Evolutionary conservation across 2,797 vertebrate species (phyloP), one percentile per base, ranked within the genome.

Genomic region (Tenualosa thibaudeaui): DNA sequence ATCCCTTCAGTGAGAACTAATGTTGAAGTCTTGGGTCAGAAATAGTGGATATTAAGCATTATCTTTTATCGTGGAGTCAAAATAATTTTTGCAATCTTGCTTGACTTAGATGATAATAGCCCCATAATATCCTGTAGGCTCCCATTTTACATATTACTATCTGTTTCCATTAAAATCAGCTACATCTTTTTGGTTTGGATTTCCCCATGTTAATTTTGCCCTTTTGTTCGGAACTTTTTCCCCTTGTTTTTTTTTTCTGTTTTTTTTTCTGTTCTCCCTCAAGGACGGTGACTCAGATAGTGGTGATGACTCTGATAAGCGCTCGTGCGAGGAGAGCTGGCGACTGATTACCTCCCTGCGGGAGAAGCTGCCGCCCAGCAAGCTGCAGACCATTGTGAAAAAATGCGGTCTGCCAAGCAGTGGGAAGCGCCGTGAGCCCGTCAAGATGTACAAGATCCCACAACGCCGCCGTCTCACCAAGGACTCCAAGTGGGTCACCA

Each of bases 251-350:
- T 13, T 75, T 78, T 78, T 40, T 95, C 94, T 94, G 94, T 91
- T 91, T 88, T 93, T 87, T 85, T 89, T 94, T 94, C 96, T 95
- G 97, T 97, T 94, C 98, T 98, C 96, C 96, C 95, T 97, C 93
- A 99, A 99, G 98, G 98, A 99, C 90, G 98, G 98, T 94, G 98
- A 99, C 95, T 99, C 98, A 96, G 98, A 99, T 98, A 99, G 98
- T 98, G 98, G 98, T 90, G 98, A 99, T 96, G 98, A 99, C 96
- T 99, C 98, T 94, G 98, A 99, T 98, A 99, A 98, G 97, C 96
- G 98, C 92, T 99, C 98, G 92, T 99, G 98, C 89, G 98, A 99
- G 92, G 98, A 99, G 94, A 99, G 98, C 96, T 99, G 98, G 98
- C 98, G 98, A 95, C 96, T 99, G 94, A 99, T 99, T 93, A 99